Conservation (phyloP, 2,888 invertebrate species). For the Drosophila limbata region DNA sequence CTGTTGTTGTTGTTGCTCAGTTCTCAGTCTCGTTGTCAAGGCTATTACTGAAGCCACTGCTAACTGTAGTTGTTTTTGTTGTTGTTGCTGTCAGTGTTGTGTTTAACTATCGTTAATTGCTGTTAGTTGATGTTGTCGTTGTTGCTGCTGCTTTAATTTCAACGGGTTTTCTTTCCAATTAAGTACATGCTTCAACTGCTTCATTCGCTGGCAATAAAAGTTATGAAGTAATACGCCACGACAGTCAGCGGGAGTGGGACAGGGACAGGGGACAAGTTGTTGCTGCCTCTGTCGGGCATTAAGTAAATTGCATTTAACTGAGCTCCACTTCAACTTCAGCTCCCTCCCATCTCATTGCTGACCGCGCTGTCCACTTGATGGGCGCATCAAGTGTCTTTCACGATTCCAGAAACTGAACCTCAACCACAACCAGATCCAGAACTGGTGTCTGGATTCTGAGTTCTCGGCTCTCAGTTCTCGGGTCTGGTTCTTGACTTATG, state of each 20-base stretch:
- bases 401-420: slow-evolving; percentile 29
- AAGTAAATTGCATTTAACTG: slow-evolving; percentile 65
- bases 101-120: slow-evolving; percentile 71
- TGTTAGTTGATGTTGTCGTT: slow-evolving; percentile 29
- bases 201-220: slow-evolving; percentile 72
- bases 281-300: slow-evolving; percentile 39
- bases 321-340: slow-evolving; percentile 2
- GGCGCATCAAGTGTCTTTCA: slow-evolving; percentile 52
- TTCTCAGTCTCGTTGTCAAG: slow-evolving; percentile 57
- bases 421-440: slow-evolving; percentile 26
- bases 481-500: slow-evolving; percentile 28
- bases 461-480: slow-evolving; percentile 14
- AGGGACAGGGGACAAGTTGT: neutral
- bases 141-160: slow-evolving; percentile 55
- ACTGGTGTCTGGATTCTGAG: slow-evolving; percentile 24
- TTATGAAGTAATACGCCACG: slow-evolving; percentile 74
- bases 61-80: slow-evolving; percentile 30
- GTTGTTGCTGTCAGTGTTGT: slow-evolving; percentile 20
- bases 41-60: slow-evolving; percentile 52
- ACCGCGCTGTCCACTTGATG: slow-evolving; percentile 24
- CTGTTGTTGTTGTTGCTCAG: slow-evolving; percentile 3
- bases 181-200: slow-evolving; percentile 62
- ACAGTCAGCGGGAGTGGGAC: neutral
- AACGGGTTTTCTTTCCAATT: slow-evolving; percentile 72
- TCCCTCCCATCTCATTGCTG: slow-evolving; percentile 1